Base-by-base conservation (phyloP, 2,888 invertebrate species). In the Leptopilina syphax region DNA sequence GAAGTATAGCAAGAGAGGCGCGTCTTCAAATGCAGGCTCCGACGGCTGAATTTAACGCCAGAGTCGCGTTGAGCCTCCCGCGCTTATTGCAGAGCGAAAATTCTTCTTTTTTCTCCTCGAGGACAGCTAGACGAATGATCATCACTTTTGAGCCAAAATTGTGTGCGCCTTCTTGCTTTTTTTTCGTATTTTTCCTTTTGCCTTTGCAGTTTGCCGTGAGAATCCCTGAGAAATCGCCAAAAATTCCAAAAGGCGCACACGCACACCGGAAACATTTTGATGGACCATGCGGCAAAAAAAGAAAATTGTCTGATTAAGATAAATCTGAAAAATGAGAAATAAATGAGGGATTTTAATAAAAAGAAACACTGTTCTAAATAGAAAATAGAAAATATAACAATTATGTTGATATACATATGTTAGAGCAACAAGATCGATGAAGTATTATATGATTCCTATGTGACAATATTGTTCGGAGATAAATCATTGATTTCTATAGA, bases 41-140 rank as follows among this genome's bases (percentile, higher is more conserved):
- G 86, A 86, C 87, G 85, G 87, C 85, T 86, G 88, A 86, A 87
- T 89, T 89, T 88, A 89, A 89, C 88, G 88, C 85, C 86, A 34
- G 34, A 88, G 79, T 77, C 85, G 80, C 41, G 68, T 81, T 78
- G 81, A 80, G 78, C 70, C 79, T 80, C 78, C 80, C 79, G 80
- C 77, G 18, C 34, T 8, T 8, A 50, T 54, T 76, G 79, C 80
- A 80, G 81, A 82, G 78, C 79, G 78, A 79, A 78, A 78, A 81
- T 70, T 67, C 79, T 82, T 83, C 82, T 83, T 80, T 82, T 78
- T 84, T 84, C 83, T 82, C 81, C 81, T 68, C 41, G 67, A 63
- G 73, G 67, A 63, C 66, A 67, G 70, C 6, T 50, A 73, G 73
- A 73, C 54, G 57, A 73, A 73, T 73, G 57, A 73, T 73, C 27